These are phyloP conservation scores for Falco berigora DNA, from an alignment of 2,797 vertebrate species.

Conservation along the genomic window DNA sequence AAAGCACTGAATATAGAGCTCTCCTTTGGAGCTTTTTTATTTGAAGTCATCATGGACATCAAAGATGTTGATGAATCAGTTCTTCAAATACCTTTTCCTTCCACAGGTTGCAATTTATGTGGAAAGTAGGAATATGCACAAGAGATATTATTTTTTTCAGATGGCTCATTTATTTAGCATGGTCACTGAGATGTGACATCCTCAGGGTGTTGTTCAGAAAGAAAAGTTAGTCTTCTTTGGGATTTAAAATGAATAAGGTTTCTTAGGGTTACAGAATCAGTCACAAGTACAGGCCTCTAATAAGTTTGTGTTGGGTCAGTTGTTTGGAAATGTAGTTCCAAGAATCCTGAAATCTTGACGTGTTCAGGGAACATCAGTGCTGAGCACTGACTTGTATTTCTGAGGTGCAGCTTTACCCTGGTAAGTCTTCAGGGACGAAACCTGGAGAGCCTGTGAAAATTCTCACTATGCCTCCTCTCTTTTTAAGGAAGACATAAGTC, in stretches of 20 bases:
- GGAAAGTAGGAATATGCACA: background rate
- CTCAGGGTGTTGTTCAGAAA: background rate
- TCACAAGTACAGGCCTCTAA: background rate
- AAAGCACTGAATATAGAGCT: background rate
- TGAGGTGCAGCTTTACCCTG: background rate
- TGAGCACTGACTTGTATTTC: background rate
- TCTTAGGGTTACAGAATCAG: background rate
- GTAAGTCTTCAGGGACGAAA: accelerated
- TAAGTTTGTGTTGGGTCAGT: background rate
- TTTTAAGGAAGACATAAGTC: background rate
- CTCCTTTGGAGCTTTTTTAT: background rate
- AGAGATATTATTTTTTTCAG: background rate
- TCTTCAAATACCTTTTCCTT: background rate
- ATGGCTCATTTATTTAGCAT: background rate
- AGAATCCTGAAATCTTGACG: background rate
- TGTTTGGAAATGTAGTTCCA: background rate
- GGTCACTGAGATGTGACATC: background rate
- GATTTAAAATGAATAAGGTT: background rate
- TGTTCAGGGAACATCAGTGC: background rate
- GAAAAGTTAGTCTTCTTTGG: background rate
- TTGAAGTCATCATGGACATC: background rate
- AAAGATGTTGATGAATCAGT: conserved; percentile 19
- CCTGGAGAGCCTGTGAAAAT: background rate
- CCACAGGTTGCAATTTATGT: background rate
- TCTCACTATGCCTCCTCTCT: background rate